Evolutionary conservation across 2,113 vertebrate genomes (phyloP).

Genomic region (Nyctereutes procyonoides): DNA sequence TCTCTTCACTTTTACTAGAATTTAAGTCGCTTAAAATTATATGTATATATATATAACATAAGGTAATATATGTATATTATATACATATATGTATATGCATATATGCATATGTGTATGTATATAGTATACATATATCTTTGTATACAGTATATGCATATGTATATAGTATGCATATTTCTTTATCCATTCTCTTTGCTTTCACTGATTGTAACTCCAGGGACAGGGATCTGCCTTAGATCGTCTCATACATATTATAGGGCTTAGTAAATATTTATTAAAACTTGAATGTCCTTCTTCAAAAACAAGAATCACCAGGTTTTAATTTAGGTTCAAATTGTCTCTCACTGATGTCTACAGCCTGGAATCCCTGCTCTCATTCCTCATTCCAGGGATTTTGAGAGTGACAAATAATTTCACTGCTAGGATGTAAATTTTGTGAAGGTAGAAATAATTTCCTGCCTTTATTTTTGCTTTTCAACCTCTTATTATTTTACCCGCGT

Average conservation of each 20-base stretch:
- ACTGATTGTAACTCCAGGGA: background rate
- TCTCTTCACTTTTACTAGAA: too few relatives aligned
- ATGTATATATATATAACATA: background rate
- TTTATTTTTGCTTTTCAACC: background rate
- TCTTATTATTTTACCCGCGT: background rate
- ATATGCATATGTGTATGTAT: background rate
- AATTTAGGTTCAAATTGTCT: background rate
- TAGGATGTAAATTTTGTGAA: background rate
- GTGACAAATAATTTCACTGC: background rate
- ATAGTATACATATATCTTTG: background rate
- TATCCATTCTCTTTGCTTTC: background rate
- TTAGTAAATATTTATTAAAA: background rate
- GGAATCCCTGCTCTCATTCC: background rate
- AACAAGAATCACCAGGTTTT: background rate
- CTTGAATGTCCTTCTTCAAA: background rate
- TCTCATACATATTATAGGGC: background rate
- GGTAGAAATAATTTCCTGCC: background rate
- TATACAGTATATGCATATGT: background rate
- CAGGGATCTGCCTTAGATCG: background rate
- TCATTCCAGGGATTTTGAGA: background rate
- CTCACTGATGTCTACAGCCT: background rate
- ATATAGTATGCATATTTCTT: background rate
- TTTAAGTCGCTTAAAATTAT: background rate
- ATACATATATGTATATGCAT: background rate
- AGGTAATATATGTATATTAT: background rate